Base-by-base conservation (phyloP, 2,888 invertebrate species). In the Steinernema carpocapsae region DNA sequence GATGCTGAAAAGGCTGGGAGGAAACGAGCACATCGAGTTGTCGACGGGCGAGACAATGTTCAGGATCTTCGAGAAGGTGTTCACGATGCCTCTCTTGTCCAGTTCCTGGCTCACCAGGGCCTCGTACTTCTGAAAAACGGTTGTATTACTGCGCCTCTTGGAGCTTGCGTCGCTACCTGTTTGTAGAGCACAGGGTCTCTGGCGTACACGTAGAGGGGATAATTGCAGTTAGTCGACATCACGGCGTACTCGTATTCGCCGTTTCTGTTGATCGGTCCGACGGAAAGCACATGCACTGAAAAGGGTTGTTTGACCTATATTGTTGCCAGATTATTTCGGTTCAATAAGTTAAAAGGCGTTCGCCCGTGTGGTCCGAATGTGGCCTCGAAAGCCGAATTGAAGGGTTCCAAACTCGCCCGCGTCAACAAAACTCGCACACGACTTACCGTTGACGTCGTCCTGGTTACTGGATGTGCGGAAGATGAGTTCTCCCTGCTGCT, bases 221-320 rank as follows among this genome's bases (percentile, higher is more conserved):
- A 87, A 79, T 87, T 87, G 82, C 87, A 87, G 81, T 87, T 87
- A 56, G 86, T 86, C 12, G 84, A 84, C 80, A 87, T 78, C 0
- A 87, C 80, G n/a, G 82, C 82, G 74, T 85, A 87, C 72, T 87
- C 87, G 77, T 87, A 87, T 75, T 87, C 82, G 64, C 81, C 83
- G 37, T 81, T 77, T 37, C 74, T 56, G 75, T 85, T 86, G 29
- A 80, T 74, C 22, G 87, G 87, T 51, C 87, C 87, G 56, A 81
- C 80, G 73, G 80, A 80, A 45, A 87, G 80, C 26, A 87, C 84
- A 76, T 87, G 86, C 56, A 86, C 86, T 84, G 72, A 75, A 83
- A 73, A 17, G 6, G 17, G 64, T 17, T 17, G 29, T 10, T 2
- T 19, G 48, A 46, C 45, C 46, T 37, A 72, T 26, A 72, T 46